phyloP scores from a whole-genome alignment of 2,113 vertebrate genomes.

The Zosterops borbonicus region DNA sequence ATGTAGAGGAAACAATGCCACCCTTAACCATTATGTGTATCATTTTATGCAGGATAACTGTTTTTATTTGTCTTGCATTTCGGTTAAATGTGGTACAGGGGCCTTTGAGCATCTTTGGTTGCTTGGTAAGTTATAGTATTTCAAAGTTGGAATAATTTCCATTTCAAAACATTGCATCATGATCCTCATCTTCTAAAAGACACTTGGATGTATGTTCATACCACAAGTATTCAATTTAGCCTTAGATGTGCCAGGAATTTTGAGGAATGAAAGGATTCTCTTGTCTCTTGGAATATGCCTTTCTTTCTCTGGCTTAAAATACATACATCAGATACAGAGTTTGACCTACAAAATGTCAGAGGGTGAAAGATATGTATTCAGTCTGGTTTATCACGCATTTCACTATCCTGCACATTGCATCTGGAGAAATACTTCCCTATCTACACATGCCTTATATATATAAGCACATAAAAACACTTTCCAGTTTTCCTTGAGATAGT shows the following conservation, averaged over 20 bases:
- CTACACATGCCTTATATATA: rapidly evolving
- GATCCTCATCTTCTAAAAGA: background rate
- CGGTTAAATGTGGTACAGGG: background rate
- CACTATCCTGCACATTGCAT: too few relatives aligned
- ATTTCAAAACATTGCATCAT: background rate
- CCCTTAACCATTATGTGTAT: constrained; percentile 1
- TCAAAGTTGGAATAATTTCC: constrained; percentile 14
- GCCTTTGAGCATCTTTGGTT: background rate
- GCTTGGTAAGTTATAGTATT: background rate
- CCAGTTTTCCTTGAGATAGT: background rate
- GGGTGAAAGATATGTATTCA: background rate
- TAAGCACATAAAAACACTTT: background rate
- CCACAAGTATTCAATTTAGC: background rate
- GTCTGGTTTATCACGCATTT: background rate
- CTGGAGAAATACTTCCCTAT: background rate
- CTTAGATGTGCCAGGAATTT: background rate
- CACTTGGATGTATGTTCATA: background rate
- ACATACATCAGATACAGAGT: background rate
- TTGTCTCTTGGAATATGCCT: background rate
- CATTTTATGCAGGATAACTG: constrained; percentile 23
- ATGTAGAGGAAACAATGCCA: constrained; percentile 52
- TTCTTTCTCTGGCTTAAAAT: background rate
- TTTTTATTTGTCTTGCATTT: constrained; percentile 36
- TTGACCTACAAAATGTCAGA: background rate
- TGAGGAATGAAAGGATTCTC: background rate